Base-by-base conservation (phyloP, 2,113 vertebrate species). In the Stercorarius parasiticus region DNA sequence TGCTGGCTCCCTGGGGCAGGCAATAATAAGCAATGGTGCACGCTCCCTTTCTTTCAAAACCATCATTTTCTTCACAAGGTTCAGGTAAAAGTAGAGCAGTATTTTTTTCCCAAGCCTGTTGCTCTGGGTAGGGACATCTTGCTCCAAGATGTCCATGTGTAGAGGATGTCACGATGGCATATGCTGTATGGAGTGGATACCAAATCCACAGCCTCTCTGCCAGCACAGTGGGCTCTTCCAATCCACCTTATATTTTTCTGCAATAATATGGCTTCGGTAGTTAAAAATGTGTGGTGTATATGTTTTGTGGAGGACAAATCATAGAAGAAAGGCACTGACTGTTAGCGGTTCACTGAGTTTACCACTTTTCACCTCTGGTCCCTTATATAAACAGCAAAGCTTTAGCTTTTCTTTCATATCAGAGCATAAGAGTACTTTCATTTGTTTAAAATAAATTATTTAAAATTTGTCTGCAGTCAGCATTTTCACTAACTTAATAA, bases 401-500 rank as follows among this genome's bases (percentile, higher is more conserved):
- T 85, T 95, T 91, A 91, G 65, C 62, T 93, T 87, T 93, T 62
- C 77, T 92, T 90, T 91, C 73, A 50, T 76, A 85, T 55, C 45
- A 43, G 70, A 88, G 76, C 26, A 34, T 36, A 40, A 73, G 49
- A 93, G 10, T 70, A 62, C 50, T 92, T 92, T 49, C 56, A 81
- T 78, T 96, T 93, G 15, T 21, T 0, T n/a, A 61, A 90, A 86
- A 92, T 86, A 64, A 95, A 93, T 95, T 93, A 95, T 88, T 96
- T 89, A 90, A 86, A 65, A 84, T 96, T 92, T 79, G 56, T 88
- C 49, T 69, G 43, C 82, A 86, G 85, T 94, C 95, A 96, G 94
- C 91, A 90, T 90, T 97, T 94, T 96, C 40, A 77, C 80, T 86
- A 86, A 78, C 56, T 92, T 84, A 74, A 91, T 93, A 92, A 90